Percentiles rank a stretch among this genome's conserved stretches.
These are phyloP conservation scores for Scatophagus argus DNA, from an alignment of 2,113 vertebrate genomes.

Conservation along the genomic window DNA sequence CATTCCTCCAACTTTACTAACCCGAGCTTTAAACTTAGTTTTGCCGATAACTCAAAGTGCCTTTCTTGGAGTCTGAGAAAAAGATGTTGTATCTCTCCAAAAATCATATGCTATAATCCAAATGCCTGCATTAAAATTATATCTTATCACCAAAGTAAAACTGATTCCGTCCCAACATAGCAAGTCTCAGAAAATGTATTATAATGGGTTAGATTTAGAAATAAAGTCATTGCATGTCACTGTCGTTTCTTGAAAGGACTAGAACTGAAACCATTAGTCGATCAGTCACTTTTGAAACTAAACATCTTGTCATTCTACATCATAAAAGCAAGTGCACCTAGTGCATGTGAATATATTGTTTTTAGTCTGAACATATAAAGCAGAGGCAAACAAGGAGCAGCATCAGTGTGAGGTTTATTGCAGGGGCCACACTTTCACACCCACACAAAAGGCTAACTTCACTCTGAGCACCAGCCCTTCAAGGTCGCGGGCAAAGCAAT, in stretches of 20 bases:
- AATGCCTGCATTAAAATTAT: neutral
- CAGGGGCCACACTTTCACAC: conserved; percentile 42
- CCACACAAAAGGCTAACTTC: conserved; percentile 48
- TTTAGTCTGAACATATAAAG: conserved; percentile 28
- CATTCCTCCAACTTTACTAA: too few relatives aligned
- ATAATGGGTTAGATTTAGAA: neutral
- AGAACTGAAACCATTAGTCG: neutral
- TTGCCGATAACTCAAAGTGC: neutral
- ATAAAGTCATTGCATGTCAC: neutral
- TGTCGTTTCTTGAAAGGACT: neutral
- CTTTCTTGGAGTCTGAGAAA: neutral
- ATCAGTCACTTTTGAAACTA: neutral
- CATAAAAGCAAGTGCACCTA: neutral
- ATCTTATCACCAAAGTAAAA: neutral
- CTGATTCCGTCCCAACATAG: neutral
- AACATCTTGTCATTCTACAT: neutral
- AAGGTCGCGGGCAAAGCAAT: conserved; percentile 66
- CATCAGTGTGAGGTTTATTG: conserved; percentile 23
- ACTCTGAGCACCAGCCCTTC: conserved; percentile 46
- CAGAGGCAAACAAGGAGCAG: conserved; percentile 12
- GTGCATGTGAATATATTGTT: neutral
- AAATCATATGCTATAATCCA: neutral
- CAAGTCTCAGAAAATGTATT: neutral
- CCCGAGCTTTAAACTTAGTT: too few relatives aligned
- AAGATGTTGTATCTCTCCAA: neutral